Percentiles rank a stretch among this genome's conserved stretches.
These are phyloP conservation scores for Lasius fuliginosus DNA, from an alignment of 2,888 invertebrate genomes.

Conservation along the genomic window DNA sequence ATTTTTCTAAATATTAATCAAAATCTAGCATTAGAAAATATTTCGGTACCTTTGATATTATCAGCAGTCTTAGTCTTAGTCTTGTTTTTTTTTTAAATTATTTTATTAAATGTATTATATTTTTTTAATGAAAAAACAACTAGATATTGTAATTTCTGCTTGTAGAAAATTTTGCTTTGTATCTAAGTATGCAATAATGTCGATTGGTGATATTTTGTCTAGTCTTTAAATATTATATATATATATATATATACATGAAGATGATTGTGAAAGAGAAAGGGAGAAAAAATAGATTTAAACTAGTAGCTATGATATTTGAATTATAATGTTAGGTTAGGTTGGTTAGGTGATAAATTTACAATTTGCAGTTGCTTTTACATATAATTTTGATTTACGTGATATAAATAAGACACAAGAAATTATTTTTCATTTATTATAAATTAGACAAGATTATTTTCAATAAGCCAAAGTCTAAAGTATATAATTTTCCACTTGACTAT, in stretches of 20 bases:
- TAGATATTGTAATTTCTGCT: neutral
- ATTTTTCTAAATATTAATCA: neutral
- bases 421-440: neutral
- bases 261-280: neutral
- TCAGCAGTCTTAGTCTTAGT: neutral
- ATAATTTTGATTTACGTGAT: neutral
- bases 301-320: conserved; percentile 14
- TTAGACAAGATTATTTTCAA: neutral
- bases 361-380: neutral
- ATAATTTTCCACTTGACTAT: neutral
- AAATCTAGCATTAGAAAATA: conserved; percentile 1
- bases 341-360: neutral
- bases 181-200: conserved; percentile 1
- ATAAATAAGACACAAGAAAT: neutral
- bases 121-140: neutral
- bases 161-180: neutral
- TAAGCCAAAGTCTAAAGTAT: neutral
- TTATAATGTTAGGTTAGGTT: neutral
- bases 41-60: neutral
- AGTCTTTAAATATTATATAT: conserved; percentile 9
- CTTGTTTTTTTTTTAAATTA: neutral
- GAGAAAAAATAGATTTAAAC: neutral
- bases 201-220: neutral
- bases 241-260: neutral
- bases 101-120: neutral